Evolutionary conservation across 1,140 invertebrate genomes (phyloP).

Genomic region (Scaptomyza graminum): DNA sequence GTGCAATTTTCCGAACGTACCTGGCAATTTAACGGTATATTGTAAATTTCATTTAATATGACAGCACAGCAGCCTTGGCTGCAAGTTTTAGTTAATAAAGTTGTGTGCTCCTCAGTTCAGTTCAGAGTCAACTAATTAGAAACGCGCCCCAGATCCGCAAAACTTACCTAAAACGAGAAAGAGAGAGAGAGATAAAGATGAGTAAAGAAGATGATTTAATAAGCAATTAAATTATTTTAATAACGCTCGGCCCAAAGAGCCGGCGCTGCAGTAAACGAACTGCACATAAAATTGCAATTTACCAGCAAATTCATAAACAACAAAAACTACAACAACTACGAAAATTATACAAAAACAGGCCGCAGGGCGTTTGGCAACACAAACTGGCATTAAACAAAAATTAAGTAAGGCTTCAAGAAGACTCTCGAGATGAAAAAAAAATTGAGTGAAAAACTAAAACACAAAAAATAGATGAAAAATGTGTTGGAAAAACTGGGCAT

Average conservation of each 20-base stretch:
- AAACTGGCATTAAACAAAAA: constrained; percentile 59
- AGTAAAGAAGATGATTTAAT: constrained; percentile 70
- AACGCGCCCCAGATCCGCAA: constrained; percentile 22
- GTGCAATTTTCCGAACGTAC: constrained; percentile 68
- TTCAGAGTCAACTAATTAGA: constrained; percentile 40
- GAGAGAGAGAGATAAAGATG: constrained; percentile 34
- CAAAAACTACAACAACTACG: neutral
- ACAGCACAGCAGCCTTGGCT: constrained; percentile 54
- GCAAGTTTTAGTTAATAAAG: constrained; percentile 56
- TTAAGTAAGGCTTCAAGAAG: constrained; percentile 36
- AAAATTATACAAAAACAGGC: constrained; percentile 73
- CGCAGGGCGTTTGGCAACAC: constrained; percentile 61
- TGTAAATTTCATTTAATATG: constrained; percentile 82
- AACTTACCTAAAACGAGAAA: constrained; percentile 71
- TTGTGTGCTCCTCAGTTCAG: constrained; percentile 31
- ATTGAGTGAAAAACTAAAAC: neutral
- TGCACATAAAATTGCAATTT: constrained; percentile 81
- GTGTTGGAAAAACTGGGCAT: too few relatives aligned
- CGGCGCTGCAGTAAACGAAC: constrained; percentile 58
- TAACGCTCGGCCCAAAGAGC: constrained; percentile 39
- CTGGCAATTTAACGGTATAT: constrained; percentile 80
- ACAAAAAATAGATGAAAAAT: neutral
- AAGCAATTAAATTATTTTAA: constrained; percentile 82
- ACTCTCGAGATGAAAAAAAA: neutral
- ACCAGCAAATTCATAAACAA: constrained; percentile 72